Evolutionary conservation across 2,888 invertebrate species (phyloP).

Genomic region (Congeria kusceri): DNA sequence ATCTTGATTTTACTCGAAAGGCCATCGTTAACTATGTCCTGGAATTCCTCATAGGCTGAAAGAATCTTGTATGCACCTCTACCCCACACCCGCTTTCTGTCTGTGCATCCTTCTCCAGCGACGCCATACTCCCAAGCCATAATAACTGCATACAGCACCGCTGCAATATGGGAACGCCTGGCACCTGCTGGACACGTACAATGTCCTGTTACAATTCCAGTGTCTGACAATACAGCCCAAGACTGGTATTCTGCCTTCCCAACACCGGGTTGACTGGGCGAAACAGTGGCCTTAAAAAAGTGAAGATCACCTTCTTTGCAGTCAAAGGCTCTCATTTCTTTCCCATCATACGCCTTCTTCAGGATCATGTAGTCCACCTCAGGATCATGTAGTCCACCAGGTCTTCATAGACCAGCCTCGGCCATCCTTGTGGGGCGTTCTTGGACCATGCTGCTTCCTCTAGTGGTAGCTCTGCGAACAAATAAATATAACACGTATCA

Average conservation of each 20-base stretch:
- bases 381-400: no score
- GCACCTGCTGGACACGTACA: constrained; percentile 39
- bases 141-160: constrained; percentile 33
- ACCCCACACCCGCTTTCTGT: constrained; percentile 30
- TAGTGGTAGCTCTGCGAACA: constrained; percentile 10
- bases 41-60: constrained; percentile 6
- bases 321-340: constrained; percentile 25
- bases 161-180: constrained; percentile 32
- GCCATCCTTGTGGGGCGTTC: constrained; percentile 10
- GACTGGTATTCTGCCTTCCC: constrained; percentile 27
- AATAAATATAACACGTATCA: no score
- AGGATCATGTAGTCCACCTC: constrained; percentile 15
- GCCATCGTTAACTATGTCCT: constrained; percentile 10
- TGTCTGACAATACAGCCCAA: constrained; percentile 18
- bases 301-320: not conserved
- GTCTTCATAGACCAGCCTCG: constrained; percentile 19
- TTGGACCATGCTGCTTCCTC: constrained; percentile 10
- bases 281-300: constrained; percentile 18
- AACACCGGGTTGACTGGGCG: constrained; percentile 43
- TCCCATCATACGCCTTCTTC: constrained; percentile 27
- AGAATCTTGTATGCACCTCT: constrained; percentile 25
- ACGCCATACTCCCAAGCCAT: constrained; percentile 35
- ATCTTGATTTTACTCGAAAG: not conserved
- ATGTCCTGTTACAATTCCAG: constrained; percentile 12
- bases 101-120: constrained; percentile 43